Evolutionary conservation across 2,888 invertebrate genomes (phyloP).

Genomic region (Ornithoptera priamus): DNA sequence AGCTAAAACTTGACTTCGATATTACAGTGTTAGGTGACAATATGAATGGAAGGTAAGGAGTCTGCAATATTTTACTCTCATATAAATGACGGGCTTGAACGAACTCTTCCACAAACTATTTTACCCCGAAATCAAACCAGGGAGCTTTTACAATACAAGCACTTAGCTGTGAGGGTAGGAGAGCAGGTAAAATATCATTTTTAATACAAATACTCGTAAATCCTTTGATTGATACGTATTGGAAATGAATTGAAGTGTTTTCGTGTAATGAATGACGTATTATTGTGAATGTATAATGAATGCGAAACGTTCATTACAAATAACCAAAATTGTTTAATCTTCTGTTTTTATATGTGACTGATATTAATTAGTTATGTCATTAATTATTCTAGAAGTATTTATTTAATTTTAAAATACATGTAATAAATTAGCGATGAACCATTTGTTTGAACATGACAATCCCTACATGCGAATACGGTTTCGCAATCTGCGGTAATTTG

Average conservation of each 20-base stretch:
- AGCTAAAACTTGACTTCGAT: too few species aligned
- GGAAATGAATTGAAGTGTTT: not conserved
- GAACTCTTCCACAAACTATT: too few species aligned
- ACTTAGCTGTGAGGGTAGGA: too few species aligned
- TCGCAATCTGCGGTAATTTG: not conserved
- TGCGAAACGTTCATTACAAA: conserved; percentile 10
- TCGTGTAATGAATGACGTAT: not conserved
- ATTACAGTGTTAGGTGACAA: too few species aligned
- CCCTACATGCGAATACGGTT: not conserved
- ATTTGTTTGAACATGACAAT: not conserved
- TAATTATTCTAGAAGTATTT: not conserved
- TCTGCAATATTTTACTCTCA: too few species aligned
- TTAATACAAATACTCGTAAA: not conserved
- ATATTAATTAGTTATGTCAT: not conserved
- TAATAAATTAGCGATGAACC: not conserved
- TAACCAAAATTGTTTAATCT: not conserved
- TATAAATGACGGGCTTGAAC: too few species aligned
- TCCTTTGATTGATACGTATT: not conserved
- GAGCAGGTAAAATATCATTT: not conserved
- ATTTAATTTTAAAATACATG: not conserved
- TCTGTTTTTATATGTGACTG: not conserved
- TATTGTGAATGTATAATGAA: conserved; percentile 2
- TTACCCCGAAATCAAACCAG: too few species aligned
- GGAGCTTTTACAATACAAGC: too few species aligned
- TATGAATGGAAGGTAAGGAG: too few species aligned